Evolutionary conservation across 2,113 vertebrate species (phyloP).

Genomic region (Sturnus vulgaris): DNA sequence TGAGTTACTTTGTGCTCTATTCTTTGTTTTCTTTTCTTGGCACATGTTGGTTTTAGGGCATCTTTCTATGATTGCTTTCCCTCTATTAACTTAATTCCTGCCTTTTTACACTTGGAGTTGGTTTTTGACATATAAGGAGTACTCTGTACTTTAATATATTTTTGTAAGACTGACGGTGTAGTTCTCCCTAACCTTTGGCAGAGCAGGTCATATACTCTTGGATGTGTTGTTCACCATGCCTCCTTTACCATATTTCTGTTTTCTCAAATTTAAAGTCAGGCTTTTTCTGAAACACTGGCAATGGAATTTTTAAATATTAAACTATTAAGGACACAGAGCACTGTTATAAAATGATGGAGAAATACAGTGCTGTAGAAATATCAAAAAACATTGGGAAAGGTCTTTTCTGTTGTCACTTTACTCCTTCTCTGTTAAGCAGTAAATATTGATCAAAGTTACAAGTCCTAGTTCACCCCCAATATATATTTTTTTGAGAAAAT

Average conservation of each 20-base stretch:
- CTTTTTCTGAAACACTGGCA: background rate
- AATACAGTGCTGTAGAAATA: background rate
- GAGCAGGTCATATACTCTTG: background rate
- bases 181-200: background rate
- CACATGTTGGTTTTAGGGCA: background rate
- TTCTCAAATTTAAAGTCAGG: background rate
- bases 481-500: background rate
- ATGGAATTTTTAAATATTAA: background rate
- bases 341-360: background rate
- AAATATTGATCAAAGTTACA: background rate
- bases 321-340: background rate
- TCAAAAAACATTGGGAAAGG: background rate
- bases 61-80: background rate
- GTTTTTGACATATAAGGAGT: background rate
- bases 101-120: background rate
- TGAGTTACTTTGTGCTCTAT: background rate
- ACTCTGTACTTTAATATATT: background rate
- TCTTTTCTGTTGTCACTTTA: background rate
- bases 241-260: background rate
- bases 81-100: background rate
- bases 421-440: background rate
- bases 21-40: background rate
- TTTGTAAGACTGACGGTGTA: background rate
- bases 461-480: background rate
- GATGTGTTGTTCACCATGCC: background rate